Conservation (phyloP, 2,113 vertebrate species). For the Plestiodon gilberti region DNA sequence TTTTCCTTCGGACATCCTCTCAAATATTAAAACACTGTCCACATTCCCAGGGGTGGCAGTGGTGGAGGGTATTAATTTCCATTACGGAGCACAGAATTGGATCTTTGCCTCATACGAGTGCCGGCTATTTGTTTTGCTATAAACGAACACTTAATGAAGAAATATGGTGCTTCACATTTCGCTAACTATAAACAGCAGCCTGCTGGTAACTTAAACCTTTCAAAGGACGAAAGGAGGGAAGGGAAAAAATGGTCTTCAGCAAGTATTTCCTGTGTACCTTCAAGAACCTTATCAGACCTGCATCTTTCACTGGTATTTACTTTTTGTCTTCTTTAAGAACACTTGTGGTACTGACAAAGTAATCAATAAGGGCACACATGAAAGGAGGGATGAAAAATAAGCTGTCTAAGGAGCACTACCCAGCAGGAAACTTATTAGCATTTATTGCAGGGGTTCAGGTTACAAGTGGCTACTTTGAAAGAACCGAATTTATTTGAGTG, state of each 20-base stretch:
- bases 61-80: conserved; percentile 3
- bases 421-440: conserved; percentile 79
- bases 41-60: not conserved
- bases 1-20: not conserved
- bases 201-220: conserved; percentile 45
- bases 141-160: conserved; percentile 48
- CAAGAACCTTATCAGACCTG: conserved; percentile 61
- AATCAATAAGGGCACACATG: conserved; percentile 75
- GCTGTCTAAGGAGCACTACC: conserved; percentile 74
- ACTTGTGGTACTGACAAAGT: conserved; percentile 67
- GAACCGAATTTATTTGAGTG: conserved; percentile 67
- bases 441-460: conserved; percentile 74
- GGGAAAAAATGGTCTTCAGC: conserved; percentile 42
- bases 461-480: conserved; percentile 70
- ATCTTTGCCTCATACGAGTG: conserved; percentile 25
- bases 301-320: conserved; percentile 72
- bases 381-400: conserved; percentile 77
- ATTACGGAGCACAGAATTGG: conserved; percentile 13
- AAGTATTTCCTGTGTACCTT: conserved; percentile 67
- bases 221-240: conserved; percentile 19
- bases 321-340: conserved; percentile 74
- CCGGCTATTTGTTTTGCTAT: conserved; percentile 28
- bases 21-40: not conserved
- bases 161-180: conserved; percentile 46
- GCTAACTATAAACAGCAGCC: conserved; percentile 27